phyloP scores from a whole-genome alignment of 2,888 invertebrate genomes.

The Ceramica pisi region DNA sequence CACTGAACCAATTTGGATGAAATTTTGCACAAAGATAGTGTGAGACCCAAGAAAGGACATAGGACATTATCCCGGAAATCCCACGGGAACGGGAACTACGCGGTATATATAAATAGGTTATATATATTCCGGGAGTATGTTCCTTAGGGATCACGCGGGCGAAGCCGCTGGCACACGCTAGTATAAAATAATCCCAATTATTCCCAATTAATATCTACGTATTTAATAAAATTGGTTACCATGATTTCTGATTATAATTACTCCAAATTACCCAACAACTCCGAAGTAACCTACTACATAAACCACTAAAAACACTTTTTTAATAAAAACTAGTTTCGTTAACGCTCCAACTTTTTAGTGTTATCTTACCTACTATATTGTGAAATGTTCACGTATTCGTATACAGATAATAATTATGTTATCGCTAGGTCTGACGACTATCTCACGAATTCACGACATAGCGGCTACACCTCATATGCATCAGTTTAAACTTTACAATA shows the following conservation, averaged over 20 bases:
- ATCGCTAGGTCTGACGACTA: slow-evolving; percentile 52
- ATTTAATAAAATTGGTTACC: neutral
- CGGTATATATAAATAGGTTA: too few species aligned
- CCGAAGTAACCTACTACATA: slow-evolving; percentile 10
- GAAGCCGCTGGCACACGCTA: too few species aligned
- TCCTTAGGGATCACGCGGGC: too few species aligned
- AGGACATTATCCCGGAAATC: too few species aligned
- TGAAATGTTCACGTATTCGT: slow-evolving; percentile 52
- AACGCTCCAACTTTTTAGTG: slow-evolving; percentile 32
- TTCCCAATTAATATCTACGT: too few species aligned
- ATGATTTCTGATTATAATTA: slow-evolving; percentile 7
- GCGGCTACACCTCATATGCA: slow-evolving; percentile 39
- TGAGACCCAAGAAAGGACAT: too few species aligned
- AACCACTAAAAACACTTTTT: slow-evolving; percentile 19
- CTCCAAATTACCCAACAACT: slow-evolving; percentile 15
- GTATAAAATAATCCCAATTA: too few species aligned
- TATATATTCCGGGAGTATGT: too few species aligned
- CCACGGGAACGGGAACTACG: too few species aligned
- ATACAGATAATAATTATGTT: slow-evolving; percentile 53
- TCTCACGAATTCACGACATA: slow-evolving; percentile 49
- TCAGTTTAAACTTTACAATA: slow-evolving; percentile 36
- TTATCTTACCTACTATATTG: slow-evolving; percentile 44
- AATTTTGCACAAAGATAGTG: too few species aligned
- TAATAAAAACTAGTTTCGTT: slow-evolving; percentile 23
- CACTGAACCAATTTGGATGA: too few species aligned